These are phyloP conservation scores for Bellardia pandia DNA, from an alignment of 2,888 invertebrate genomes.

Conservation along the genomic window DNA sequence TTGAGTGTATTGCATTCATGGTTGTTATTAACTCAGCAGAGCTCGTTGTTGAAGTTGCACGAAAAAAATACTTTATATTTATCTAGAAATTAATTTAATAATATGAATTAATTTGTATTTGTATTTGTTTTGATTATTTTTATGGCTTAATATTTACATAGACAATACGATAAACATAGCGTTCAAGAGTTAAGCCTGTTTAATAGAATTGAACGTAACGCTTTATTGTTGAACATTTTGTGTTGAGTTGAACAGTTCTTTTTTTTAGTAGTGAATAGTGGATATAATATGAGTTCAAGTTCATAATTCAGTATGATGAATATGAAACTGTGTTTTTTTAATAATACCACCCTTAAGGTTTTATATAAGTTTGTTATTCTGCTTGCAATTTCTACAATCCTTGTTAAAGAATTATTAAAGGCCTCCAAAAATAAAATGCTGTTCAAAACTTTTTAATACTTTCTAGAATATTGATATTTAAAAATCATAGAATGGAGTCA, in stretches of 20 bases:
- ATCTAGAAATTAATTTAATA: conserved; percentile 43
- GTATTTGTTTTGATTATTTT: conserved; percentile 26
- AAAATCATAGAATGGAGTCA: too few relatives aligned
- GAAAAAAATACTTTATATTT: not conserved
- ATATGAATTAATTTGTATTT: conserved; percentile 43
- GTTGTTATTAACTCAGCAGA: conserved; percentile 1
- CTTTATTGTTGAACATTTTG: not conserved
- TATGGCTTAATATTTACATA: conserved; percentile 30
- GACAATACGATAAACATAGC: not conserved
- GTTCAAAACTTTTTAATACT: too few relatives aligned
- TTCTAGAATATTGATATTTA: too few relatives aligned
- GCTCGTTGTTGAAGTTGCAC: not conserved
- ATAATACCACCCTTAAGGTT: too few relatives aligned
- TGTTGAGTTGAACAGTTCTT: not conserved
- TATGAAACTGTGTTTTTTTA: too few relatives aligned
- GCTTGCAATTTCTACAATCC: too few relatives aligned
- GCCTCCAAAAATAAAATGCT: too few relatives aligned
- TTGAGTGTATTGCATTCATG: not conserved
- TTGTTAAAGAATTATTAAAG: too few relatives aligned
- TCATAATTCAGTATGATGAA: too few relatives aligned
- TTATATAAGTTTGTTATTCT: too few relatives aligned
- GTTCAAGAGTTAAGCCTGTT: conserved; percentile 10
- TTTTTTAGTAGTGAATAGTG: not conserved
- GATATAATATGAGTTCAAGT: not conserved
- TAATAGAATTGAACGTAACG: not conserved